Conservation (phyloP, 1,140 invertebrate genomes). For the Orussus abietinus region DNA sequence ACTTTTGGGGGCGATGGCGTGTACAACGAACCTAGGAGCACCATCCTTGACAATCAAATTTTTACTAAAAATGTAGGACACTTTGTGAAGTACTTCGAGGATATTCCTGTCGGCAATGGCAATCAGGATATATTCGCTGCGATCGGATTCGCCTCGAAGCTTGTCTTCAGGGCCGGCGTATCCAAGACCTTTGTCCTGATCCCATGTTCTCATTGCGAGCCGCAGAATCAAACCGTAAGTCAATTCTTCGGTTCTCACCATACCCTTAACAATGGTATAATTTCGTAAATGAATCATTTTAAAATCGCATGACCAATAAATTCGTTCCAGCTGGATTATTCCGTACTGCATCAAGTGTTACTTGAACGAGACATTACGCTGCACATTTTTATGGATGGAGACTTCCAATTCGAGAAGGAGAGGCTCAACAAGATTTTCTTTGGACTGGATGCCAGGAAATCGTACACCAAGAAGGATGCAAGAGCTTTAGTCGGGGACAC, state of each 20-base stretch:
- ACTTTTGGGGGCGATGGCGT: constrained; percentile 74
- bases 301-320: too few species aligned
- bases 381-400: constrained; percentile 78
- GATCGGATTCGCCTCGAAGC: constrained; percentile 67
- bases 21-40: constrained; percentile 63
- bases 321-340: constrained; percentile 67
- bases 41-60: constrained; percentile 64
- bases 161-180: constrained; percentile 79
- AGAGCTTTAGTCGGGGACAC: constrained; percentile 62
- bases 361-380: constrained; percentile 76
- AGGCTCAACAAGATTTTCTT: constrained; percentile 70
- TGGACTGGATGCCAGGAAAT: constrained; percentile 67
- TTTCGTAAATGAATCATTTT: not conserved
- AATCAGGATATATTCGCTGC: constrained; percentile 71
- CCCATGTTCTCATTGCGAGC: constrained; percentile 73
- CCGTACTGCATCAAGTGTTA: constrained; percentile 71
- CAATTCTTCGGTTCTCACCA: not conserved
- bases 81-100: constrained; percentile 61
- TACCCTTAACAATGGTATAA: not conserved
- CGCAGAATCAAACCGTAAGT: constrained; percentile 62
- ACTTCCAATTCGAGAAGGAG: constrained; percentile 69
- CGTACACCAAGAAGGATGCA: constrained; percentile 75
- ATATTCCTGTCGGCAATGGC: constrained; percentile 61
- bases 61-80: constrained; percentile 59
- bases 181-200: constrained; percentile 80